Percentiles rank a stretch among this genome's conserved stretches.
phyloP scores from a whole-genome alignment of 2,797 vertebrate species.

The Myioborus miniatus region DNA sequence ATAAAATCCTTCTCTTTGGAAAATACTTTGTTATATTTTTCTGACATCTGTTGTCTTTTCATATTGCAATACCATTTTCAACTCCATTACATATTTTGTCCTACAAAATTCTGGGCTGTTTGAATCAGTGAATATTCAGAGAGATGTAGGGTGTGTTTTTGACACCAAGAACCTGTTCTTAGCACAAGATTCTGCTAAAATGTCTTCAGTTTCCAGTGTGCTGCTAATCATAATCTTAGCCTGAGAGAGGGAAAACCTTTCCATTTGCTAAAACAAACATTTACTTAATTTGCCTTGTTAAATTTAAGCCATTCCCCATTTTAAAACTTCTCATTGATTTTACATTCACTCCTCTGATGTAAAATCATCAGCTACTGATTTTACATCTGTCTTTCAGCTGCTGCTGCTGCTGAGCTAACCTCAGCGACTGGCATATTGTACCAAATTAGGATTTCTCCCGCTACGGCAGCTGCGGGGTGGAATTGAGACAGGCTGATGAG shows the following conservation, averaged over 20 bases:
- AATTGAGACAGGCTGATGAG: background rate
- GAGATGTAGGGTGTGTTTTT: background rate
- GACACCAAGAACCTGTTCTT: background rate
- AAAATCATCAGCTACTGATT: slow-evolving; percentile 63
- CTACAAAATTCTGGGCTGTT: background rate
- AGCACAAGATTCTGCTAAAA: background rate
- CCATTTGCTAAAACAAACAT: slow-evolving; percentile 8
- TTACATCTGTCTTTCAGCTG: slow-evolving; percentile 52
- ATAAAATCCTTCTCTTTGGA: fast-evolving
- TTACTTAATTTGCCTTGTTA: slow-evolving; percentile 45
- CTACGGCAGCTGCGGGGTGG: background rate
- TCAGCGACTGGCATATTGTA: background rate
- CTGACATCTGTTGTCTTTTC: fast-evolving
- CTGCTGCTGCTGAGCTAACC: slow-evolving; percentile 31
- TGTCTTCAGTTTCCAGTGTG: background rate
- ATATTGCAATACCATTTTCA: background rate
- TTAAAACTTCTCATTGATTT: slow-evolving; percentile 65
- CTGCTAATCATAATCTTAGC: background rate
- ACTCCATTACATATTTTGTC: background rate
- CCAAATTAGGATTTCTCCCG: background rate
- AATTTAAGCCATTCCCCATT: slow-evolving; percentile 23
- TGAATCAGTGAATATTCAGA: background rate
- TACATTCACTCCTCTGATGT: slow-evolving; percentile 35
- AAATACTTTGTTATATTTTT: background rate
- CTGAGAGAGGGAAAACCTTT: background rate